Base-by-base conservation (phyloP, 2,113 vertebrate species). In the Odontophorus gujanensis region DNA sequence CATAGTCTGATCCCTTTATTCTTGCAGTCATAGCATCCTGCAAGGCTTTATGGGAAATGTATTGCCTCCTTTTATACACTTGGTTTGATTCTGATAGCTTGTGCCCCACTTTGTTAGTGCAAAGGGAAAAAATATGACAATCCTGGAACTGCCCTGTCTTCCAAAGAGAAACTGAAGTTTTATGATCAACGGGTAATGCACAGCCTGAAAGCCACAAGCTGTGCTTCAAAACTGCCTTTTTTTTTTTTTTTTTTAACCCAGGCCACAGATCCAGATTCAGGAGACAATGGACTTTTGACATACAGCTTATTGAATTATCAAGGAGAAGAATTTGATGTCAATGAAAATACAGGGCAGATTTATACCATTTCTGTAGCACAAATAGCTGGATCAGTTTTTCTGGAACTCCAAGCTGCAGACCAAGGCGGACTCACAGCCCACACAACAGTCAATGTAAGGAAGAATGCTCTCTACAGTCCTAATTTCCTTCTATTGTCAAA, bases 211-310 rank as follows among this genome's bases (percentile, higher is more conserved):
- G 26, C 53, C 36, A 19, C 24, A 53, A 22, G 5, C 15, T 3
- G 48, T 79, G 38, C 82, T 62, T 91, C 67, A 82, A 59, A 42
- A n/a, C 48, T 5, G 2, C 17, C 5, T 81, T 65, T 36, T 28
- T 50, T 48, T 48, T 59, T n/a, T 34, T 17, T 63, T 51, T 66
- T 65, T 43, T 68, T 36, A 72, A 72, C 36, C 24, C 92, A 98
- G 98, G 98, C 98, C 11, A 93, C 73, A 61, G 98, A 98, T 92
- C 98, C 96, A 9, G 98, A 98, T 30, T 85, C 95, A 2, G 96
- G 96, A 45, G 95, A 96, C 5, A 95, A 83, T 0, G 96, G 88
- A 38, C 38, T 22, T 53, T 92, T 98, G 91, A 59, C 48, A 50
- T 98, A 98, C 97, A 97, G 97, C 58, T 51, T 98, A 42, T 47